phyloP scores from a whole-genome alignment of 2,113 vertebrate species.

The Stigmatopora nigra region DNA sequence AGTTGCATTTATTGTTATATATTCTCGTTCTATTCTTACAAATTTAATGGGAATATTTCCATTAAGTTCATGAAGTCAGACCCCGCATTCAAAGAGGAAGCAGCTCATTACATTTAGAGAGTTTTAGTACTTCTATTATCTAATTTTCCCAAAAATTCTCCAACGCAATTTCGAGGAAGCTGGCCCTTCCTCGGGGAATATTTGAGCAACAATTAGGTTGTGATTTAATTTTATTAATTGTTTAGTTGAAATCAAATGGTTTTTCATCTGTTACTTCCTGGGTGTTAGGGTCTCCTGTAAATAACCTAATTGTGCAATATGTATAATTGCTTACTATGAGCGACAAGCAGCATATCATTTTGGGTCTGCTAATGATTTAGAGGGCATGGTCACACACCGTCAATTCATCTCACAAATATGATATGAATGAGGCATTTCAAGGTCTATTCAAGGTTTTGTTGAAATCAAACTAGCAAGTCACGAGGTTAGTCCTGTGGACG shows the following conservation, averaged over 20 bases:
- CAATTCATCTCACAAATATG: slow-evolving; percentile 10
- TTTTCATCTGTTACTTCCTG: neutral
- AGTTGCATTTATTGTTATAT: neutral
- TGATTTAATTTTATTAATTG: neutral
- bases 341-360: slow-evolving; percentile 5
- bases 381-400: neutral
- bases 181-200: neutral
- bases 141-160: neutral
- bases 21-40: neutral
- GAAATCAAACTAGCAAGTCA: slow-evolving; percentile 27
- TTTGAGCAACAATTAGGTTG: neutral
- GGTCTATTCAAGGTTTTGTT: slow-evolving; percentile 10
- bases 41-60: neutral
- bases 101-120: no score
- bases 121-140: neutral
- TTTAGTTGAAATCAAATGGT: neutral
- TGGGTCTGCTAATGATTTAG: neutral
- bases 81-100: neutral
- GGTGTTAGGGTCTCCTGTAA: neutral
- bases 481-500: slow-evolving; percentile 30
- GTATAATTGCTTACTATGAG: neutral
- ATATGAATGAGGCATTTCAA: slow-evolving; percentile 1
- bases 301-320: neutral
- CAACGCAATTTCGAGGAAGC: neutral
- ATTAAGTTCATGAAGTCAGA: neutral